Percentiles rank a stretch among this genome's conserved stretches.
Evolutionary conservation across 2,113 vertebrate species (phyloP).

Genomic region (Pelodiscus sinensis): DNA sequence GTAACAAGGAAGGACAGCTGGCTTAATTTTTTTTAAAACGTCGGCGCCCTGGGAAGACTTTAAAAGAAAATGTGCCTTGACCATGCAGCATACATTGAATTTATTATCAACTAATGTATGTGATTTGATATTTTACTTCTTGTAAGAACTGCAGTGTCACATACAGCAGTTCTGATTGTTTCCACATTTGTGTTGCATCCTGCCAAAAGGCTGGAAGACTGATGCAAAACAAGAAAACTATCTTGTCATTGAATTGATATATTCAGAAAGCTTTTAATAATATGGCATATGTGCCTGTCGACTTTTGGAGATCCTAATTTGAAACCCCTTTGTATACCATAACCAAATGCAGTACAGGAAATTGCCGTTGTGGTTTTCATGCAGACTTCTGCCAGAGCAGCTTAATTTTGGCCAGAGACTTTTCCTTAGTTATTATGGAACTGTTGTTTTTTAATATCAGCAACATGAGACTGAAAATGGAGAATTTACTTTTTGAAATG

Average conservation of each 20-base stretch:
- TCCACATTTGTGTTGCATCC: slow-evolving; percentile 57
- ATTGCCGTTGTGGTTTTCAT: neutral
- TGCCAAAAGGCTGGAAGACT: slow-evolving; percentile 62
- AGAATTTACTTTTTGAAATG: neutral
- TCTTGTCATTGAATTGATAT: slow-evolving; percentile 11
- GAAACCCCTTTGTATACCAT: neutral
- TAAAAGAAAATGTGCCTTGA: slow-evolving; percentile 7
- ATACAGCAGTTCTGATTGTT: slow-evolving; percentile 60
- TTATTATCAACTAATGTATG: slow-evolving; percentile 40
- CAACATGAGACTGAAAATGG: neutral
- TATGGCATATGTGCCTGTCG: neutral
- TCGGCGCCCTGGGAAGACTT: neutral
- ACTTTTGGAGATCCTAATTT: neutral
- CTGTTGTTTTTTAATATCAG: neutral
- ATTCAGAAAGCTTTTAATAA: slow-evolving; percentile 29
- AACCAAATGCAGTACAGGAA: slow-evolving; percentile 8
- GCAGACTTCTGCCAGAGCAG: slow-evolving; percentile 44
- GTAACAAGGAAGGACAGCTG: neutral
- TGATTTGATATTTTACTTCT: slow-evolving; percentile 50
- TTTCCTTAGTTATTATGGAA: slow-evolving; percentile 2
- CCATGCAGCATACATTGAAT: neutral
- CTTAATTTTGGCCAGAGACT: neutral
- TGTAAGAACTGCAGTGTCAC: slow-evolving; percentile 49
- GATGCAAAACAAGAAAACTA: slow-evolving; percentile 47
- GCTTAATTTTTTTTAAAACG: neutral